These are phyloP conservation scores for Drosophila ezoana DNA, from an alignment of 2,888 invertebrate genomes.

Conservation along the genomic window DNA sequence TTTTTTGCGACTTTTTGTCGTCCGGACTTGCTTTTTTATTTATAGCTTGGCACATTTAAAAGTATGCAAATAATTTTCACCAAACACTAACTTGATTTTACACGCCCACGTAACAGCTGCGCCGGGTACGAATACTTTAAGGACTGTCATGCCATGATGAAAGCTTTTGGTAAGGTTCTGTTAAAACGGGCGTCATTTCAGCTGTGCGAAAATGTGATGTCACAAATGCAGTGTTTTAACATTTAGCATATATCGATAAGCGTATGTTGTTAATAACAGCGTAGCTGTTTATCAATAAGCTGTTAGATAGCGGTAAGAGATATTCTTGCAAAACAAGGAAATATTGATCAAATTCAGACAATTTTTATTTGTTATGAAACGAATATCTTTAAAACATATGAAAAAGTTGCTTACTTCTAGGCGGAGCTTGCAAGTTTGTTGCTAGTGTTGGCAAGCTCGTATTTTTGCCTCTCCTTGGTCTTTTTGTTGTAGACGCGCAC, in stretches of 20 bases:
- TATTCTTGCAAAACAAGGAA: background rate
- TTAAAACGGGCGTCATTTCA: background rate
- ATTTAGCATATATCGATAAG: slow-evolving; percentile 13
- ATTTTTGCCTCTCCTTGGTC: slow-evolving; percentile 66
- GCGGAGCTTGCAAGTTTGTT: slow-evolving; percentile 34
- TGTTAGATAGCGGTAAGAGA: background rate
- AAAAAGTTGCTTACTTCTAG: slow-evolving; percentile 24
- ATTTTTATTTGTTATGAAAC: background rate
- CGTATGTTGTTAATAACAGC: background rate
- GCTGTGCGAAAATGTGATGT: slow-evolving; percentile 15
- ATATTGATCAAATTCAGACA: background rate
- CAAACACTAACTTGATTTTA: slow-evolving; percentile 16
- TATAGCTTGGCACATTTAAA: slow-evolving; percentile 27
- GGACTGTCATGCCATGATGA: slow-evolving; percentile 44
- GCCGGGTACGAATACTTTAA: slow-evolving; percentile 36
- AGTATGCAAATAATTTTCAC: slow-evolving; percentile 13
- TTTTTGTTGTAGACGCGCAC: slow-evolving; percentile 68
- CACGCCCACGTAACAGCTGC: slow-evolving; percentile 53
- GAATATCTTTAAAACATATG: background rate
- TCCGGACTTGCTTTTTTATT: slow-evolving; percentile 2
- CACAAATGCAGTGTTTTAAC: background rate
- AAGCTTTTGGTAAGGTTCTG: slow-evolving; percentile 16
- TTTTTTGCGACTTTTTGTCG: slow-evolving; percentile 22
- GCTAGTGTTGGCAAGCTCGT: slow-evolving; percentile 71
- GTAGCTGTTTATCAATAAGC: background rate